A percentile compares a stretch with the other conserved stretches of the same genome.
phyloP scores from a whole-genome alignment of 2,888 invertebrate genomes.

The Panopea generosa region DNA sequence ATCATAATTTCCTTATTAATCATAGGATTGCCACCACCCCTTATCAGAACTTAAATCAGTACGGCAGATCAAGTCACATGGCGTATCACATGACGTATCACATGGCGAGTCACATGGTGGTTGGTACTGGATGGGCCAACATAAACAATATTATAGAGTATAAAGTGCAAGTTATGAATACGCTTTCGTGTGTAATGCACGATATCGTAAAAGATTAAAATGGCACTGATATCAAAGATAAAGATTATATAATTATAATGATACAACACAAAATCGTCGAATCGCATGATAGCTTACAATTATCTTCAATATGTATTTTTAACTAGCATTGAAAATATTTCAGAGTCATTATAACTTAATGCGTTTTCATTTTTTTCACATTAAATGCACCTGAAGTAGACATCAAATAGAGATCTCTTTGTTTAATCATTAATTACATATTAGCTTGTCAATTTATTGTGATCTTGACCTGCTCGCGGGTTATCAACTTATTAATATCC shows the following conservation, averaged over 20 bases:
- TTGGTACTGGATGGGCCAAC: too few species aligned
- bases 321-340: slow-evolving; percentile 9
- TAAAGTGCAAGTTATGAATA: too few species aligned
- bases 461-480: background rate
- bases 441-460: slow-evolving; percentile 1
- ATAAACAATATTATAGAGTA: too few species aligned
- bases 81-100: too few species aligned
- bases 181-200: too few species aligned
- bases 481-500: slow-evolving; percentile 15
- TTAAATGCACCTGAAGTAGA: background rate
- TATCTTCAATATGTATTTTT: slow-evolving; percentile 15
- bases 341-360: slow-evolving; percentile 1
- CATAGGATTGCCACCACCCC: too few species aligned
- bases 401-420: background rate
- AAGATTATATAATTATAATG: slow-evolving; percentile 10
- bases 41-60: too few species aligned
- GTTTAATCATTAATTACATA: slow-evolving; percentile 11
- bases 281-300: slow-evolving; percentile 55
- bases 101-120: too few species aligned
- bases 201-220: too few species aligned
- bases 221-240: slow-evolving; percentile 21
- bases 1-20: too few species aligned
- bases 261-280: slow-evolving; percentile 1
- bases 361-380: slow-evolving; percentile 8
- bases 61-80: too few species aligned